Evolutionary conservation across 2,797 vertebrate genomes (phyloP).

Genomic region (Hippopotamyrus pictus): DNA sequence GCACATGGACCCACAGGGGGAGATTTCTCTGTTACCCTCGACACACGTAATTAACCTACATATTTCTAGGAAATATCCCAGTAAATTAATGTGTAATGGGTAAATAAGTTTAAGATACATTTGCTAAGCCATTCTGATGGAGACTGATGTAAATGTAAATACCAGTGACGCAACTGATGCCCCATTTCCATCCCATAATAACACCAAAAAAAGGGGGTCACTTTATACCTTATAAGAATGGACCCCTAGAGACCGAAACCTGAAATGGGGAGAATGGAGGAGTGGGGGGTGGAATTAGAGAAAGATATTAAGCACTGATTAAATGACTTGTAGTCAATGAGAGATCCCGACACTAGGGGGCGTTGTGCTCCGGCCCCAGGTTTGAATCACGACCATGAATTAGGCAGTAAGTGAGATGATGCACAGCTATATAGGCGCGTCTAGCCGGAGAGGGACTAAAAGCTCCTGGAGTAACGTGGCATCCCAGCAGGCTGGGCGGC

Average conservation of each 20-base stretch:
- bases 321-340: not conserved
- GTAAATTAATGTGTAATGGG: not conserved
- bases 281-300: not conserved
- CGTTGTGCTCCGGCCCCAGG: not conserved
- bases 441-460: not conserved
- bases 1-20: not conserved
- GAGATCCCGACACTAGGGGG: not conserved
- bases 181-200: conserved; percentile 57
- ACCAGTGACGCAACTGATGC: conserved; percentile 45
- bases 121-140: not conserved
- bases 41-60: not conserved
- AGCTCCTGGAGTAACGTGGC: not conserved
- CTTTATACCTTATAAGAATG: conserved; percentile 40
- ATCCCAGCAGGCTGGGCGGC: not conserved
- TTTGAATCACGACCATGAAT: not conserved
- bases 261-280: not conserved
- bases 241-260: conserved; percentile 2
- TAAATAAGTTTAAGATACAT: not conserved
- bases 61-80: not conserved
- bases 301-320: not conserved
- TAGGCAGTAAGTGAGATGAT: conserved; percentile 13
- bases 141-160: not conserved
- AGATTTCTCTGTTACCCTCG: not conserved
- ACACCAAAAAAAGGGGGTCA: conserved; percentile 59
- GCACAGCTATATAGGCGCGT: conserved; percentile 16